Evolutionary conservation across 2,888 invertebrate species (phyloP).

Genomic region (Allygus modestus): DNA sequence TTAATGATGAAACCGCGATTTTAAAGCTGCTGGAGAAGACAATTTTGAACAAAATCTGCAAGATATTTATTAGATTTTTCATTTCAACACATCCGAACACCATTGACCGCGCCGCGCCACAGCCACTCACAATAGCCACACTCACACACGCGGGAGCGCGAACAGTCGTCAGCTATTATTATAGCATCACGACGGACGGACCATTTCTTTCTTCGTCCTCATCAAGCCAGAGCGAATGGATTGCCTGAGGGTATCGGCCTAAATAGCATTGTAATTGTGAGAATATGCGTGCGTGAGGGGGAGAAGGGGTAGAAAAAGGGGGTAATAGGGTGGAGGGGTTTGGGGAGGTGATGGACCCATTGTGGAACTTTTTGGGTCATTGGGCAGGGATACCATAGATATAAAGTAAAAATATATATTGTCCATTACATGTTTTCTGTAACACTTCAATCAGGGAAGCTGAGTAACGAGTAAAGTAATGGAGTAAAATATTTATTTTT

Average conservation of each 20-base stretch:
- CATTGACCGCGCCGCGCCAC: background rate
- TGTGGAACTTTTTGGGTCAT: too few species aligned
- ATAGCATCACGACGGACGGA: slow-evolving; percentile 25
- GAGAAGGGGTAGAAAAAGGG: background rate
- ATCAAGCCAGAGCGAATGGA: slow-evolving; percentile 44
- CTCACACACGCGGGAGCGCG: background rate
- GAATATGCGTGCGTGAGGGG: background rate
- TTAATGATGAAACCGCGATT: too few species aligned
- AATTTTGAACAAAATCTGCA: too few species aligned
- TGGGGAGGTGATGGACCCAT: background rate
- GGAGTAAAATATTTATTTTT: too few species aligned
- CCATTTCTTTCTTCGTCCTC: slow-evolving; percentile 35
- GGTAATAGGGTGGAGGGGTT: background rate
- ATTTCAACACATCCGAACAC: too few species aligned
- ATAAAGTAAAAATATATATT: too few species aligned
- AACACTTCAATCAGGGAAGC: too few species aligned
- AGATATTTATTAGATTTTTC: too few species aligned
- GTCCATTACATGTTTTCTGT: too few species aligned
- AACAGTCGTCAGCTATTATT: slow-evolving; percentile 21
- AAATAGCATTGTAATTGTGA: slow-evolving; percentile 42
- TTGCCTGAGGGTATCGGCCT: slow-evolving; percentile 14
- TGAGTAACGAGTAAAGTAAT: too few species aligned
- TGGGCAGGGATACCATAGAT: too few species aligned
- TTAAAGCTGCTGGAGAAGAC: too few species aligned
- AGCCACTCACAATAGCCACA: background rate